Conservation (phyloP, 1,140 invertebrate genomes). For the Alviniconcha marisindica region DNA sequence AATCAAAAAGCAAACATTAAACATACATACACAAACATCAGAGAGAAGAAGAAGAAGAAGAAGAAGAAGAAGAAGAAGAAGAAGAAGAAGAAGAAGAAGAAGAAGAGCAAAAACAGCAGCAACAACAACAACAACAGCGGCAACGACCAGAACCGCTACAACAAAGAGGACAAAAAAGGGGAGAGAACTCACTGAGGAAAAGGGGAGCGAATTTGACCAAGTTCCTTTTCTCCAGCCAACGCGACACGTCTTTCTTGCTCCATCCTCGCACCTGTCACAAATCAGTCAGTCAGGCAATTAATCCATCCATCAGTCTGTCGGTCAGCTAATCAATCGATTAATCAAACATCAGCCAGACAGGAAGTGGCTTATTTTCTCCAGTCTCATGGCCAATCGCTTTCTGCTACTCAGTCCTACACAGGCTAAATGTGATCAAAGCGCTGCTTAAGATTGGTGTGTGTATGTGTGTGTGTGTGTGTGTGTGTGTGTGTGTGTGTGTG, state of each 20-base stretch:
- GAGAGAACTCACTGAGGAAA: conserved; percentile 1
- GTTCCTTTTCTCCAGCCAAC: conserved; percentile 15
- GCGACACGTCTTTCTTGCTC: conserved; percentile 18
- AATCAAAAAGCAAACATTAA: too few species aligned
- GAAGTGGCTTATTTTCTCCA: not conserved
- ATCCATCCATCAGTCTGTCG: not conserved
- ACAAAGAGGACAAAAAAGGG: too few species aligned
- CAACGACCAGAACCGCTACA: too few species aligned
- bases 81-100: too few species aligned
- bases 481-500: conserved; percentile 5
- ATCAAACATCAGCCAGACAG: not conserved
- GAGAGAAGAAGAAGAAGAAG: too few species aligned
- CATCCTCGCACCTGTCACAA: not conserved
- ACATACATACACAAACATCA: too few species aligned
- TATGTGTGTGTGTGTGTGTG: not conserved
- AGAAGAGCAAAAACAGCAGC: not conserved
- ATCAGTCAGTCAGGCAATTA: not conserved
- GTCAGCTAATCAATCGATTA: not conserved
- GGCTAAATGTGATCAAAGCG: too few species aligned
- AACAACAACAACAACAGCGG: not conserved
- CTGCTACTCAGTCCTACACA: not conserved
- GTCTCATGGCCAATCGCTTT: not conserved
- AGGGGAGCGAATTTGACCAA: conserved; percentile 22
- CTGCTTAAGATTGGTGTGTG: not conserved
- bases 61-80: too few species aligned